phyloP scores from a whole-genome alignment of 2,797 vertebrate species.

The Pampus argenteus region DNA sequence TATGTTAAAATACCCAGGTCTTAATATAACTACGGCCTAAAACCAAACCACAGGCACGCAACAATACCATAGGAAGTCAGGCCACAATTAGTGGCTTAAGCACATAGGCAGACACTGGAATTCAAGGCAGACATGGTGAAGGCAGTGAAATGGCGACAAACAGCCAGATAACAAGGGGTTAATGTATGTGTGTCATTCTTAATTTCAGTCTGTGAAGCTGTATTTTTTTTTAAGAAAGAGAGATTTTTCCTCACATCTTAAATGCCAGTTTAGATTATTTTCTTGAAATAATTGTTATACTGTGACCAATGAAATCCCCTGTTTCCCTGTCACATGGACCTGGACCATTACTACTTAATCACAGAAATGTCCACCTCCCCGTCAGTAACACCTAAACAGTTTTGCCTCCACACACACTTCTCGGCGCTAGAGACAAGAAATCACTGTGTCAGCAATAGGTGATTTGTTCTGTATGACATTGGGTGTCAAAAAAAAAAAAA shows the following conservation, averaged over 20 bases:
- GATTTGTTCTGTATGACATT: conserved; percentile 79
- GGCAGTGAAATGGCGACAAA: conserved; percentile 51
- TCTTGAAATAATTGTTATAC: conserved; percentile 53
- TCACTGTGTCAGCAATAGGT: conserved; percentile 75
- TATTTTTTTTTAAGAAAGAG: conserved; percentile 6
- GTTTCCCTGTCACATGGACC: conserved; percentile 66
- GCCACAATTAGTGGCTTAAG: conserved; percentile 77
- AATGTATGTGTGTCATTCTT: conserved; percentile 24
- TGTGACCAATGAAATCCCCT: conserved; percentile 60
- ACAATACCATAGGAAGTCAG: conserved; percentile 54
- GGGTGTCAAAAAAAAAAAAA: conserved; percentile 61
- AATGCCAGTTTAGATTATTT: conserved; percentile 31
- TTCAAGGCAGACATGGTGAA: conserved; percentile 61
- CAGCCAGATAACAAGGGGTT: not conserved
- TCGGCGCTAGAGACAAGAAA: conserved; percentile 68
- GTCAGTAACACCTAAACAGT: conserved; percentile 67
- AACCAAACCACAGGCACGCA: conserved; percentile 67
- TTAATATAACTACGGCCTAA: conserved; percentile 68
- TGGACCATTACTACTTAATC: conserved; percentile 73
- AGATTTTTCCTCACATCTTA: not conserved
- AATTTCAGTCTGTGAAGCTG: not conserved
- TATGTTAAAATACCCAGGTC: conserved; percentile 58
- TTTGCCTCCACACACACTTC: conserved; percentile 75
- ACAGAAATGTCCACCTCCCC: conserved; percentile 69
- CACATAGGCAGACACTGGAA: conserved; percentile 62